Base-by-base conservation (phyloP, 2,888 invertebrate genomes). In the Alloscopus bannaensis region DNA sequence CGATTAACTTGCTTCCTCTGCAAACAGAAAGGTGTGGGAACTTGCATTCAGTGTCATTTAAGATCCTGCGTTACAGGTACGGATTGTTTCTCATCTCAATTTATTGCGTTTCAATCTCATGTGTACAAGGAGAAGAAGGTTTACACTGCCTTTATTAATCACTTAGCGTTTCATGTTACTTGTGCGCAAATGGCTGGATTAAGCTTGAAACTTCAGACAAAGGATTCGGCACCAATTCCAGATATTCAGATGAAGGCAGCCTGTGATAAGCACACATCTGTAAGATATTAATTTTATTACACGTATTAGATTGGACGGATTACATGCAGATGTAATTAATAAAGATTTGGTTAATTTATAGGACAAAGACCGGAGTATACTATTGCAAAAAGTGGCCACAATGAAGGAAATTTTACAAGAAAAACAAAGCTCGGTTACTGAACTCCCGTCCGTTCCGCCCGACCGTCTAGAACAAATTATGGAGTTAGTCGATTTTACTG, bases 191-290 rank as follows among this genome's bases (percentile, higher is more conserved):
- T 20, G 2, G 64, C 40, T 16, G 73, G 73, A 0, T 31, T 62
- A 2, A 40, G 40, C n/a, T 18, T 72, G 20, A 73, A 64, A 28
- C 2, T 72, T 16, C 52, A 62, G 26, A 26, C 36, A 6, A 29
- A 13, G 6, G 55, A 65, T 55, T n/a, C 52, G 16, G 24, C 36
- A 16, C 2, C 16, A 4, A 42, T 6, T 16, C 20, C 24, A 11
- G 22, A 20, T 11, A 24, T 50, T 36, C 24, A 52, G 4, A 36
- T 73, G 65, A 20, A 6, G 26, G 55, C 73, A 2, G 40, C 22
- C n/a, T 73, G 73, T 65, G 73, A 73, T 29, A 73, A 73, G 18
- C 73, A 73, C 24, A 73, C 73, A 22, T 29, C 55, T 26, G 73
- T 73, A 73, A 20, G 13, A 36, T 28, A 13, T 50, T 3, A 50